Evolutionary conservation across 2,888 invertebrate species (phyloP), one percentile per base, ranked within the genome.

Genomic region (Galeruca laticollis): DNA sequence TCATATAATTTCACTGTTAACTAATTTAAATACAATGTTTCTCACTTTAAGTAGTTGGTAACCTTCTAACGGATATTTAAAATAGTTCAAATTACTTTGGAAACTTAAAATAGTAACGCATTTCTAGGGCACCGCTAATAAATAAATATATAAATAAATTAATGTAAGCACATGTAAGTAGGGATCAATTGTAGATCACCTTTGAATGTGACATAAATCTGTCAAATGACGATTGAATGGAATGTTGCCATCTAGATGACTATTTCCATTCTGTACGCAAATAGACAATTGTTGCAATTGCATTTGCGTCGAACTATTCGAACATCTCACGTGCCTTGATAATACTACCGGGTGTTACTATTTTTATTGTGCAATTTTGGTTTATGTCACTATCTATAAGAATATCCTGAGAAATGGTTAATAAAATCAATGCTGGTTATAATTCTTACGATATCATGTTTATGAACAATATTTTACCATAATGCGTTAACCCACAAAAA

Each of bases 191-290:
- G 54, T 54, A 67, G 52, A 67, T 68, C 67, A 68, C 67, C 69
- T 57, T 61, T 73, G 51, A 35, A 65, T 62, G 69, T 69, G 74
- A 74, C 72, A 73, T 74, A 71, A 75, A 75, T 74, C 73, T 70
- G 68, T 74, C 75, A 68, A 64, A 71, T 59, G 56, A 51, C 31
- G 60, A 60, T 68, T 56, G 73, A 73, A 70, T 57, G 73, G 74
- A 70, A 76, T 76, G 76, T 73, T 62, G 74, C 66, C 72, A 71
- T 65, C 71, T 71, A 70, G 65, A 72, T 75, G 59, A 54, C 54
- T 70, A 74, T 76, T 75, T 77, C 76, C 75, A 78, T 76, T 77
- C 77, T 70, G 76, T 77, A 77, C 77, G 74, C 78, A 78, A 78
- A 78, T 78, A 77, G 76, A 78, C 73, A 75, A 78, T 78, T 73